phyloP scores from a whole-genome alignment of 2,888 invertebrate species.

The Iphiclides podalirius region DNA sequence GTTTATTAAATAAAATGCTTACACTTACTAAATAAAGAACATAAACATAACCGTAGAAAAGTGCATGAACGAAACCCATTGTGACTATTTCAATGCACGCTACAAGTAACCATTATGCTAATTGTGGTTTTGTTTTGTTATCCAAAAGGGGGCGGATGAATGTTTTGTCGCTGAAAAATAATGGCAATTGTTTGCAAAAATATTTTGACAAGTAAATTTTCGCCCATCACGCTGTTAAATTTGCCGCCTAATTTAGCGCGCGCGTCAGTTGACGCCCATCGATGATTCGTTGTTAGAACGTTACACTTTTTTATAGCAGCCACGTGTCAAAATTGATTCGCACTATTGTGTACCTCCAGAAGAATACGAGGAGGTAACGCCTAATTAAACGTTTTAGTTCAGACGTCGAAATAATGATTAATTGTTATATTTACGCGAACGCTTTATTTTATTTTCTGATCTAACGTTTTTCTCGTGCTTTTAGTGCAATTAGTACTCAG shows the following conservation, averaged over 20 bases:
- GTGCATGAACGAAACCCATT: conserved; percentile 10
- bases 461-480: neutral
- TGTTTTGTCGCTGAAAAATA: conserved; percentile 41
- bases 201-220: conserved; percentile 77
- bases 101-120: conserved; percentile 71
- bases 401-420: neutral
- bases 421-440: neutral
- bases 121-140: conserved; percentile 79
- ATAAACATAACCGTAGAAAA: no score
- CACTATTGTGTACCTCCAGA: conserved; percentile 5
- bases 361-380: conserved; percentile 8
- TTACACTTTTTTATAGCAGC: conserved; percentile 67
- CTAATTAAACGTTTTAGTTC: neutral
- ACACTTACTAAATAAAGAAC: no score
- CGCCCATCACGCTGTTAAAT: conserved; percentile 65
- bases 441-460: neutral
- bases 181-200: conserved; percentile 75
- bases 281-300: conserved; percentile 68
- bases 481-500: no score
- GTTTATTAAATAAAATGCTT: no score
- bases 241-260: conserved; percentile 65
- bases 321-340: conserved; percentile 52
- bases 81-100: conserved; percentile 33
- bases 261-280: conserved; percentile 55
- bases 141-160: conserved; percentile 50